Percentiles rank a stretch among this genome's conserved stretches.
These are phyloP conservation scores for Serranus cabrilla DNA, from an alignment of 2,797 vertebrate genomes.

Conservation along the genomic window DNA sequence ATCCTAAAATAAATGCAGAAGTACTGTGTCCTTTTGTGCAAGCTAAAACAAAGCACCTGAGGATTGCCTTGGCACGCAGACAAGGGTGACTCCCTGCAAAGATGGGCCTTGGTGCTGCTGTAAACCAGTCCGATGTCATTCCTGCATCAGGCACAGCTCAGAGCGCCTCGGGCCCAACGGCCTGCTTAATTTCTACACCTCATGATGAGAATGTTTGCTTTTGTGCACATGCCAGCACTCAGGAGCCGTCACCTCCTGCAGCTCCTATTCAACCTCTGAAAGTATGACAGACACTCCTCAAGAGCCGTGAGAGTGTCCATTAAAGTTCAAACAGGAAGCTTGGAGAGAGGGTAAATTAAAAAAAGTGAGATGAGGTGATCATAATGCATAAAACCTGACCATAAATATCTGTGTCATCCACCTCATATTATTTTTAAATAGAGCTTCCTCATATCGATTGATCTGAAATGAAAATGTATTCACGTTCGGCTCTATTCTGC, in stretches of 20 bases:
- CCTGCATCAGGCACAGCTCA: conserved; percentile 81
- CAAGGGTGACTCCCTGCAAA: conserved; percentile 68
- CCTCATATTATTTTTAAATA: not conserved
- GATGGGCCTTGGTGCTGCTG: conserved; percentile 60
- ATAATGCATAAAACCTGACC: not conserved
- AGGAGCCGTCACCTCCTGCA: not conserved
- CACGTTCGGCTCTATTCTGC: not conserved
- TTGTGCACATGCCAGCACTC: conserved; percentile 27
- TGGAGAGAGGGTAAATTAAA: not conserved
- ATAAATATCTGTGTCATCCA: not conserved
- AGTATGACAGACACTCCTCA: not conserved
- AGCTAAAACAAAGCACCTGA: conserved; percentile 58
- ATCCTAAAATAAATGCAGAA: conserved; percentile 7
- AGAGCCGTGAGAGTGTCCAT: not conserved
- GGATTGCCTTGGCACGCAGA: conserved; percentile 62
- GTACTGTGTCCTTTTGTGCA: conserved; percentile 41
- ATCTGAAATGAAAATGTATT: not conserved
- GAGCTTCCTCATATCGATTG: not conserved
- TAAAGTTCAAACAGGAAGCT: not conserved
- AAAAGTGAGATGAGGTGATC: not conserved
- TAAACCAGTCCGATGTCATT: conserved; percentile 88
- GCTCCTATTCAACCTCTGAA: conserved; percentile 12
- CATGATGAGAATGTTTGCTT: conserved; percentile 55
- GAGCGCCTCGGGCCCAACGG: conserved; percentile 84
- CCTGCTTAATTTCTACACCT: conserved; percentile 63